Evolutionary conservation across 2,888 invertebrate genomes (phyloP).

Genomic region (Thalpophila matura): DNA sequence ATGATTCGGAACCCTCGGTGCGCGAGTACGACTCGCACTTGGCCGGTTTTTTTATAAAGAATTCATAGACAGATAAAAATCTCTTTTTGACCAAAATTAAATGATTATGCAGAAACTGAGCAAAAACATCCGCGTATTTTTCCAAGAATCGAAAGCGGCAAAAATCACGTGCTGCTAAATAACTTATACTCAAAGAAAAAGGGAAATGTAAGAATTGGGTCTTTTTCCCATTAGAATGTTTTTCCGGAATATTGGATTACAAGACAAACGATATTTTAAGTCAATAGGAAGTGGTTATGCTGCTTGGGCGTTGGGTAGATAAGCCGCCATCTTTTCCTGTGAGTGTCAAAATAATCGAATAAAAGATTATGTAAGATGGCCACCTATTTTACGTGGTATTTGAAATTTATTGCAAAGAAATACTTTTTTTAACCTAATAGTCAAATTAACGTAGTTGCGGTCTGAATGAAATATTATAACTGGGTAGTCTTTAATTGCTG

Average conservation of each 20-base stretch:
- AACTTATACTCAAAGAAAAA: slow-evolving; percentile 47
- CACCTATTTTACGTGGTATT: slow-evolving; percentile 14
- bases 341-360: slow-evolving; percentile 33
- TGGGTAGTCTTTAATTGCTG: too few relatives aligned
- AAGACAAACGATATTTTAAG: slow-evolving; percentile 61
- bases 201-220: slow-evolving; percentile 52
- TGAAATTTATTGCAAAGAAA: slow-evolving; percentile 31
- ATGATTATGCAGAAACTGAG: slow-evolving; percentile 2
- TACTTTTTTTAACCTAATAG: not conserved
- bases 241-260: slow-evolving; percentile 58
- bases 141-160: slow-evolving; percentile 22
- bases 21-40: too few relatives aligned
- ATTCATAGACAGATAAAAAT: not conserved
- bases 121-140: slow-evolving; percentile 19
- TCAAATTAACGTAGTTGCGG: not conserved
- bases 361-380: slow-evolving; percentile 29
- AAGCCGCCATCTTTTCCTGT: slow-evolving; percentile 46
- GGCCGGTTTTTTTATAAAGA: too few relatives aligned
- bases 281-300: slow-evolving; percentile 55
- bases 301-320: slow-evolving; percentile 30
- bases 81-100: slow-evolving; percentile 14
- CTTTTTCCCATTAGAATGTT: slow-evolving; percentile 55
- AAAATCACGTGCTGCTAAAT: slow-evolving; percentile 36
- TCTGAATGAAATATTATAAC: not conserved
- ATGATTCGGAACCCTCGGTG: too few relatives aligned